A percentile compares a stretch with the other conserved stretches of the same genome.
phyloP scores from a whole-genome alignment of 2,797 vertebrate genomes.

The Phataginus tetradactyla region DNA sequence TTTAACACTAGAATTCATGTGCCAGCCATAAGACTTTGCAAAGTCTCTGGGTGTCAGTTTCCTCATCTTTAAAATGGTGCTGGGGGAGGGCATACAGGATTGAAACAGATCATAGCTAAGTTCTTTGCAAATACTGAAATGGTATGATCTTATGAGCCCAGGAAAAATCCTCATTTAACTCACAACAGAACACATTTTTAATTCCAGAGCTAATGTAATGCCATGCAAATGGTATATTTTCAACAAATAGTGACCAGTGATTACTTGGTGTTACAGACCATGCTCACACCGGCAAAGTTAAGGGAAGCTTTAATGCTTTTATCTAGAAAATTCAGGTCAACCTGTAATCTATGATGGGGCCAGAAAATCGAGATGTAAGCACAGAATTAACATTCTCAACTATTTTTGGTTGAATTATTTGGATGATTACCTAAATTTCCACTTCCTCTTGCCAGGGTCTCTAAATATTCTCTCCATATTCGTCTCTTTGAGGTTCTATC shows the following conservation, averaged over 20 bases:
- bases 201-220: background rate
- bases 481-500: background rate
- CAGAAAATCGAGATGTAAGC: background rate
- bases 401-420: background rate
- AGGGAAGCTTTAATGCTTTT: background rate
- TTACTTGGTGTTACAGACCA: background rate
- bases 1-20: background rate
- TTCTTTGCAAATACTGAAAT: background rate
- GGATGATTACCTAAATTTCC: background rate
- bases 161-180: background rate
- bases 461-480: background rate
- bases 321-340: slow-evolving; percentile 22
- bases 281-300: background rate
- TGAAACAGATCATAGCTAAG: background rate
- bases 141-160: background rate
- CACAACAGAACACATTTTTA: background rate
- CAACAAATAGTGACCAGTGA: background rate
- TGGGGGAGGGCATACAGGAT: background rate
- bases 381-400: slow-evolving; percentile 26
- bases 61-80: background rate
- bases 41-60: background rate
- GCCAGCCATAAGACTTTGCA: background rate
- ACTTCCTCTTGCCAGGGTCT: background rate
- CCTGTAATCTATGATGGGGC: background rate
- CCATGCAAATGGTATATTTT: background rate